Conservation (phyloP, 2,113 vertebrate species). For the Neolamprologus devosi region DNA sequence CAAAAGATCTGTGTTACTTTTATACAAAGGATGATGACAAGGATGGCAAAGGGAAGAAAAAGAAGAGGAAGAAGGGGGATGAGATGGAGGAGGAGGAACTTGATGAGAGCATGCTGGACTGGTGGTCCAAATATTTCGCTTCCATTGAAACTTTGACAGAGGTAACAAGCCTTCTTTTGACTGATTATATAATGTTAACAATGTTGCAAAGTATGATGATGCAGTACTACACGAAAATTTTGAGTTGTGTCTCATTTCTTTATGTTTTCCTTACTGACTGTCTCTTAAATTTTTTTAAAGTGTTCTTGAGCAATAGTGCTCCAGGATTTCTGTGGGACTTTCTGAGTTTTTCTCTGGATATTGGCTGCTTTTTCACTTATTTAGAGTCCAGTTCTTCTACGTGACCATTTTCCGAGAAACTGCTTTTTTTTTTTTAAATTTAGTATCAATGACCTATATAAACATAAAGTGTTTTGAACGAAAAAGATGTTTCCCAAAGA, state of each 20-base stretch:
- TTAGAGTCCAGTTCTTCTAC: not conserved
- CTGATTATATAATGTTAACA: not conserved
- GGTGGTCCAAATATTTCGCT: conserved; percentile 98
- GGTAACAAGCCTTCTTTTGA: conserved; percentile 25
- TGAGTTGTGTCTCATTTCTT: not conserved
- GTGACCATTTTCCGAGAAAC: rapidly evolving
- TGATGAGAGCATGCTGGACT: conserved; percentile 93
- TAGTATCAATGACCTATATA: not conserved
- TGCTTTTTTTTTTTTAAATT: not conserved
- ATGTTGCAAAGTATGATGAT: not conserved
- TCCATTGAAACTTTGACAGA: conserved; percentile 95
- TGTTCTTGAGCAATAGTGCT: not conserved
- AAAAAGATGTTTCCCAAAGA: not conserved
- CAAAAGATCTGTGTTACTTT: not conserved
- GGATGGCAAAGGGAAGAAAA: conserved; percentile 79
- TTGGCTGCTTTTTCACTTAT: not conserved
- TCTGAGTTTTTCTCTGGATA: not conserved
- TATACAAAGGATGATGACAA: conserved; percentile 69
- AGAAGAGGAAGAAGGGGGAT: conserved; percentile 78
- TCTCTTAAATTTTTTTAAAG: rapidly evolving
- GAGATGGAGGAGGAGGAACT: conserved; percentile 87
- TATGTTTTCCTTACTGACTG: not conserved
- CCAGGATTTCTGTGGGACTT: not conserved
- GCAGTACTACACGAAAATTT: rapidly evolving
- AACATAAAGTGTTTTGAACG: not conserved